phyloP scores from a whole-genome alignment of 2,113 vertebrate species.

The Sinocyclocheilus anophthalmus region DNA sequence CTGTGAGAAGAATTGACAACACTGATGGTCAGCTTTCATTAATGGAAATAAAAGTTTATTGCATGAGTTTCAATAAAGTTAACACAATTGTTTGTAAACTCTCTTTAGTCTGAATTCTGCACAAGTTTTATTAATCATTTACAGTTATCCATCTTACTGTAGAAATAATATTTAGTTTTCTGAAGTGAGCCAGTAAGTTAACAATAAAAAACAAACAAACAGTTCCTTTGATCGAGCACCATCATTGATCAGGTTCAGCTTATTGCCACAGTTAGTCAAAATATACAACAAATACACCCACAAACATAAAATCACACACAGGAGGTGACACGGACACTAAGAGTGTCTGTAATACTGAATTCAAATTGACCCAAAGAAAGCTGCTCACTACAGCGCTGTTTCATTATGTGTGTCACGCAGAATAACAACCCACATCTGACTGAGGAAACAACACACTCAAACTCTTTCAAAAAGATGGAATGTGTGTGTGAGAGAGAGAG shows the following conservation, averaged over 20 bases:
- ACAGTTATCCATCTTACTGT: background rate
- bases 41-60: conserved; percentile 3
- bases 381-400: background rate
- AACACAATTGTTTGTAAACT: background rate
- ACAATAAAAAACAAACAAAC: background rate
- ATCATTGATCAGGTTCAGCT: conserved; percentile 38
- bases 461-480: conserved; percentile 1
- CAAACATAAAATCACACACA: background rate
- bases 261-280: conserved; percentile 27
- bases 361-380: background rate
- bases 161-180: background rate
- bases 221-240: conserved; percentile 40
- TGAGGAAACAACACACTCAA: background rate
- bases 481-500: background rate
- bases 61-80: conserved; percentile 12
- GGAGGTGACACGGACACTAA: background rate
- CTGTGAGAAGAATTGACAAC: background rate
- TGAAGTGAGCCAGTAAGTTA: background rate
- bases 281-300: conserved; percentile 28
- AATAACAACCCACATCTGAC: conserved; percentile 2
- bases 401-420: background rate
- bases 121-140: background rate
- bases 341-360: conserved; percentile 17
- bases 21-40: background rate
- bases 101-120: background rate